Base-by-base conservation (phyloP, 2,113 vertebrate genomes). In the Raja brachyura region DNA sequence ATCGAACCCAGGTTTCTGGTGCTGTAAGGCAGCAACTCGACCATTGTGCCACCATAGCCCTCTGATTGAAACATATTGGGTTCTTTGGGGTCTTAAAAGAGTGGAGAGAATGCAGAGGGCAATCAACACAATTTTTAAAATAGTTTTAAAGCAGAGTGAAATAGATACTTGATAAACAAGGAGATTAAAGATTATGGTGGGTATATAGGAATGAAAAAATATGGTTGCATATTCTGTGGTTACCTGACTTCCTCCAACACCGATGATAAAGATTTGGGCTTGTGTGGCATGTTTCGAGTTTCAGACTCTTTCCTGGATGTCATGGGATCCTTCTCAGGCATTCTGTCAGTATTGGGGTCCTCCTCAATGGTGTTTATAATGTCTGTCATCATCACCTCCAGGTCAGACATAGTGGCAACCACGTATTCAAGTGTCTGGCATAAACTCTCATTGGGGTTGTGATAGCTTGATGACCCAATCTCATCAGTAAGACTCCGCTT, bases 221-320 rank as follows among this genome's bases (percentile, higher is more conserved):
- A 88, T 88, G 28, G 63, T 88, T n/a, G 2, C 13, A 7, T 33
- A n/a, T n/a, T 88, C 0, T 63, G 14, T 14, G 83, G 6, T 88
- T 92, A 92, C 90, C 90, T 92, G 90, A 92, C 90, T 92, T 92
- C 90, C 39, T 92, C 90, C 25, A 92, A 74, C 20, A 92, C 90
- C 0, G 90, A 73, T 28, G 68, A 92, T 54, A 92, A 73, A 73
- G 90, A 92, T 92, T 73, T 92, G 33, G 90, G 66, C 9, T 92
- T 92, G 66, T 92, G 90, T 39, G 90, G 68, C 18, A 48, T 48
- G 20, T 92, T 92, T 92, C 68, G 70, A 73, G 22, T 92, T 28
- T 92, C 90, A 14, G 90, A 74, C 3, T 92, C 90, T 92, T 73
- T 92, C 90, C 33, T 92, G 66, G 90, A 92, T 39, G 90, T 74